A percentile compares a stretch with the other conserved stretches of the same genome.
These are phyloP conservation scores for Halisarca cf. caerulea DNA, from an alignment of 37 sponge, comb jelly and placozoan genomes.

Conservation along the genomic window DNA sequence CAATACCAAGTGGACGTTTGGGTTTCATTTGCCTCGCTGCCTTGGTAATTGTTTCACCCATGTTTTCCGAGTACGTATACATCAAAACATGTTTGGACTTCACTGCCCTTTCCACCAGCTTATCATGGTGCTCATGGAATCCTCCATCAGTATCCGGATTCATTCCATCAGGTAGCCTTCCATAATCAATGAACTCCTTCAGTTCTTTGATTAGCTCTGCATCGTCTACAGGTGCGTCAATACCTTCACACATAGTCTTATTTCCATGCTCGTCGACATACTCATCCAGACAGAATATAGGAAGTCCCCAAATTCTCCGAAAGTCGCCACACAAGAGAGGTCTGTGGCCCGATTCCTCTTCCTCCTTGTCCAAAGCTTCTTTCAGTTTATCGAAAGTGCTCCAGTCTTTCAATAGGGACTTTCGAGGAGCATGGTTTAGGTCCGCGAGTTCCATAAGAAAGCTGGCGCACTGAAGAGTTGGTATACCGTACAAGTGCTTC, in stretches of 20 bases:
- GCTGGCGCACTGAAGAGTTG: conserved; percentile 38
- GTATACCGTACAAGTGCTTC: conserved; percentile 31
- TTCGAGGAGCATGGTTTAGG: background rate
- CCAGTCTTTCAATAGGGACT: conserved; percentile 31
- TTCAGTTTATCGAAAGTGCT: conserved; percentile 26
- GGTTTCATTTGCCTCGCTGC: background rate
- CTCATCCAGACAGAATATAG: conserved; percentile 39
- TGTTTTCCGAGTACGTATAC: conserved; percentile 38
- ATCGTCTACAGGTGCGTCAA: conserved; percentile 18
- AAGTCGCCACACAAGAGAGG: conserved; percentile 21
- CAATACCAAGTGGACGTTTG: conserved; percentile 9
- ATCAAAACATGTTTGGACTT: background rate
- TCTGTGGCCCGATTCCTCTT: background rate
- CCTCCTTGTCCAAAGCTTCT: conserved; percentile 3
- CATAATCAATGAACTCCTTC: conserved; percentile 23
- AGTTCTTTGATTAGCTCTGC: background rate
- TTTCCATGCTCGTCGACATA: conserved; percentile 30
- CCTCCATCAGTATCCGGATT: conserved; percentile 28
- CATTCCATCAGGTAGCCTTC: background rate
- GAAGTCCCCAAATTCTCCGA: conserved; percentile 29
- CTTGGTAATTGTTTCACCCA: conserved; percentile 30
- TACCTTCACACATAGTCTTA: conserved; percentile 5
- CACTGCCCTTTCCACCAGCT: background rate
- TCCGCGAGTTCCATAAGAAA: conserved; percentile 39
- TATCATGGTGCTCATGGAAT: conserved; percentile 11